Conservation (phyloP, 2,113 vertebrate species). For the Dipodomys merriami region DNA sequence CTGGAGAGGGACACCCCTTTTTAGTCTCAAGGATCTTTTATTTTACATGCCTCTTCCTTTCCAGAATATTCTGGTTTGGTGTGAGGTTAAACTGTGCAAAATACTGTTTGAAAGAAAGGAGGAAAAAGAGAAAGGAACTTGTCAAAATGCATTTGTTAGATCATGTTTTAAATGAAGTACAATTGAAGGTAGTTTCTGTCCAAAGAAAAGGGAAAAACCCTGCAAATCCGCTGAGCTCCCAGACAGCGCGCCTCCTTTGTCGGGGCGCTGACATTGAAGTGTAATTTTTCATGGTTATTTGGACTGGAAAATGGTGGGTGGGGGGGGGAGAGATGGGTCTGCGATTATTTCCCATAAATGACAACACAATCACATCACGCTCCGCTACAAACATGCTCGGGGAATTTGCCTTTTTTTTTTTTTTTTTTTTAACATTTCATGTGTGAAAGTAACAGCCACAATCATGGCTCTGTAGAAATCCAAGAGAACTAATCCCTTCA, state of each 20-base stretch:
- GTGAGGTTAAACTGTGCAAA: constrained; percentile 86
- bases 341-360: constrained; percentile 99
- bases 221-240: constrained; percentile 84
- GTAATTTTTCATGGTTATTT: constrained; percentile 99
- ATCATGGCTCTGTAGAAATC: constrained; percentile 70
- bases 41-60: constrained; percentile 79
- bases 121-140: constrained; percentile 83
- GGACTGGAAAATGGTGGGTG: constrained; percentile 94
- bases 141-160: constrained; percentile 88
- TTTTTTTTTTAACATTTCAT: constrained; percentile 95
- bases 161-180: constrained; percentile 85
- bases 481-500: constrained; percentile 64
- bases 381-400: constrained; percentile 94
- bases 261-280: constrained; percentile 96
- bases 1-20: neutral
- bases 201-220: constrained; percentile 80
- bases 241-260: constrained; percentile 89
- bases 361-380: constrained; percentile 98
- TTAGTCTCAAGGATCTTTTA: constrained; percentile 67
- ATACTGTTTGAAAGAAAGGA: constrained; percentile 83
- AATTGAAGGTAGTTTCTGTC: constrained; percentile 87
- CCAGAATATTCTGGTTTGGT: constrained; percentile 83
- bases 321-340: constrained; percentile 92
- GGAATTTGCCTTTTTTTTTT: constrained; percentile 91
- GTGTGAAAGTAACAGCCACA: constrained; percentile 86